Evolutionary conservation across 2,888 invertebrate species (phyloP), one percentile per base, ranked within the genome.

Genomic region (Galeruca laticollis): DNA sequence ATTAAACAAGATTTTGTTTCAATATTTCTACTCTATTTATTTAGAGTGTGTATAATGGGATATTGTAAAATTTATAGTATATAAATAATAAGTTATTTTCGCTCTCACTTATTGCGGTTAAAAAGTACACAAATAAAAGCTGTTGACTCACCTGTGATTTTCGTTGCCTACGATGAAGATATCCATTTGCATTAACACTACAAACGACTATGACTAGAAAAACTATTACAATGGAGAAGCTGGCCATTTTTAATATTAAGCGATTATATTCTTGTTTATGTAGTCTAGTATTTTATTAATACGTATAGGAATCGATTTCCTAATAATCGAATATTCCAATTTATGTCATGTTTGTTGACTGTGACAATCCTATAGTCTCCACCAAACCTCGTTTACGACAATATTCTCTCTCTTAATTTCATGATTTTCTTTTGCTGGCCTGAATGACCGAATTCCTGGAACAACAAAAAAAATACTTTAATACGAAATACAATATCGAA

Each of bases 101-200:
- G 6, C 6, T 26, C 26, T 26, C 26, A 26, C 3, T 3, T 6
- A 6, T 6, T 0, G 26, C 26, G 4, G 6, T 6, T 26, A 6
- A 5, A 26, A 26, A 26, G 74, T 76, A 31, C 9, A 9, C 33
- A 2, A n/a, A 26, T 18, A 15, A 15, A 21, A 26, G 9, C 56
- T n/a, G 13, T 10, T n/a, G 18, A 18, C 43, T 47, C 18, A 49
- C 37, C 47, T 60, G 60, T 5, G 60, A 60, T 47, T 60, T 66
- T 67, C 79, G 75, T 73, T 77, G 78, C 52, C 75, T 67, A 60
- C 78, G 76, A 71, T 74, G 73, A 10, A 68, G 20, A 59, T 66
- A 63, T 26, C 60, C 69, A 57, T 76, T 74, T 61, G 75, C 73
- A 60, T 64, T 70, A 21, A 70, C 65, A 52, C 63, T 70, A 61